A percentile compares a stretch with the other conserved stretches of the same genome.
Evolutionary conservation across 2,888 invertebrate species (phyloP).

Genomic region (Orchesellides sinensis): DNA sequence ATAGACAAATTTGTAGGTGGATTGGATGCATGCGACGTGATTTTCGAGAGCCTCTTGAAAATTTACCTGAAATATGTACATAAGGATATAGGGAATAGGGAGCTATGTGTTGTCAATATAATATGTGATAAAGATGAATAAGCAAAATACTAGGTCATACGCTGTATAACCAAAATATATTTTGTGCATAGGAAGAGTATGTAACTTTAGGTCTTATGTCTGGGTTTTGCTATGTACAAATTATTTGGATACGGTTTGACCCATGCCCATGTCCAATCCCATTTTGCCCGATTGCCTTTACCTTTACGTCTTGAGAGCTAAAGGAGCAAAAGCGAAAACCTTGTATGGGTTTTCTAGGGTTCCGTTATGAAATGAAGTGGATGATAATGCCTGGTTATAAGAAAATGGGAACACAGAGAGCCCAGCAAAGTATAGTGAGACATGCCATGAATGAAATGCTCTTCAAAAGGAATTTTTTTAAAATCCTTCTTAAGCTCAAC

Average conservation of each 20-base stretch:
- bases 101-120: neutral
- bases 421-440: neutral
- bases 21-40: neutral
- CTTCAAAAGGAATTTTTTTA: neutral
- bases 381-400: neutral
- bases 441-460: no score
- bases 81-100: no score
- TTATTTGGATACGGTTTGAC: conserved; percentile 55
- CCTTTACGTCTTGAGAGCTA: conserved; percentile 4
- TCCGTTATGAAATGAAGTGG: neutral
- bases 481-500: neutral
- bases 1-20: neutral
- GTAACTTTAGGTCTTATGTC: neutral
- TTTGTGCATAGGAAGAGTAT: neutral
- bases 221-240: conserved; percentile 37
- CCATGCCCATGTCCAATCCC: conserved; percentile 56
- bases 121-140: neutral
- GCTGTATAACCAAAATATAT: neutral
- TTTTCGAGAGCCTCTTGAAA: neutral
- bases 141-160: neutral
- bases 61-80: no score
- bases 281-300: conserved; percentile 51
- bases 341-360: neutral
- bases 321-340: neutral
- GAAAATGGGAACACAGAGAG: neutral